Percentiles rank a stretch among this genome's conserved stretches.
phyloP scores from a whole-genome alignment of 2,888 invertebrate genomes.

The Caradrina clavipalpis region DNA sequence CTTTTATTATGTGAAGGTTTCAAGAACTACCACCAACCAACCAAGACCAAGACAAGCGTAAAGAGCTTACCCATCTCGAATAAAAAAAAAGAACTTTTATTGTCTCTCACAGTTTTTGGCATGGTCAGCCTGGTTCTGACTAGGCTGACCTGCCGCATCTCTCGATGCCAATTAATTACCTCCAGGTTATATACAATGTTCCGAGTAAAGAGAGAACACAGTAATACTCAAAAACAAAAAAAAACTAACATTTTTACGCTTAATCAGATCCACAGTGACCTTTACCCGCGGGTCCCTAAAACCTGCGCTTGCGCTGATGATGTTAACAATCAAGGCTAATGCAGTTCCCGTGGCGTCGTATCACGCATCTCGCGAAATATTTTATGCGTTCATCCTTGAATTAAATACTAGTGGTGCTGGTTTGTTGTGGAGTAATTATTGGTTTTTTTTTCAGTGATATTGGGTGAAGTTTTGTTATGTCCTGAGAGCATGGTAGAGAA shows the following conservation, averaged over 20 bases:
- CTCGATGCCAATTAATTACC: too few relatives aligned
- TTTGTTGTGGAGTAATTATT: conserved; percentile 29
- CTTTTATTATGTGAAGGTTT: too few relatives aligned
- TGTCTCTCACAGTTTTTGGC: too few relatives aligned
- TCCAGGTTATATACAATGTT: too few relatives aligned
- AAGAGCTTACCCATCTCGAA: too few relatives aligned
- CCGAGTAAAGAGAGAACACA: too few relatives aligned
- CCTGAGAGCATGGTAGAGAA: background rate
- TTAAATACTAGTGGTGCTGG: conserved; percentile 46
- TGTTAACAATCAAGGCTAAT: conserved; percentile 67
- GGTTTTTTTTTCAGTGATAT: conserved; percentile 19
- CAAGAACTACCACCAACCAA: too few relatives aligned
- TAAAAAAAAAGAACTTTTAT: too few relatives aligned
- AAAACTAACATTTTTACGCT: background rate
- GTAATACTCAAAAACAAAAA: too few relatives aligned
- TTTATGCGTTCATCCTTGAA: conserved; percentile 44
- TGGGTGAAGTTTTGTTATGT: background rate
- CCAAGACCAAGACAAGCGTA: too few relatives aligned
- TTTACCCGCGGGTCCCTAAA: conserved; percentile 54
- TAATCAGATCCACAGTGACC: conserved; percentile 26
- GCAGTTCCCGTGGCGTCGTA: conserved; percentile 43
- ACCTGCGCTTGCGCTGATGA: conserved; percentile 55
- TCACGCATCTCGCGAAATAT: conserved; percentile 59
- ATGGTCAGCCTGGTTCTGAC: too few relatives aligned
- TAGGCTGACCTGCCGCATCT: too few relatives aligned